phyloP scores from a whole-genome alignment of 30 jellyfish, hydroid and myxozoan genomes.

The Cassiopea xamachana region DNA sequence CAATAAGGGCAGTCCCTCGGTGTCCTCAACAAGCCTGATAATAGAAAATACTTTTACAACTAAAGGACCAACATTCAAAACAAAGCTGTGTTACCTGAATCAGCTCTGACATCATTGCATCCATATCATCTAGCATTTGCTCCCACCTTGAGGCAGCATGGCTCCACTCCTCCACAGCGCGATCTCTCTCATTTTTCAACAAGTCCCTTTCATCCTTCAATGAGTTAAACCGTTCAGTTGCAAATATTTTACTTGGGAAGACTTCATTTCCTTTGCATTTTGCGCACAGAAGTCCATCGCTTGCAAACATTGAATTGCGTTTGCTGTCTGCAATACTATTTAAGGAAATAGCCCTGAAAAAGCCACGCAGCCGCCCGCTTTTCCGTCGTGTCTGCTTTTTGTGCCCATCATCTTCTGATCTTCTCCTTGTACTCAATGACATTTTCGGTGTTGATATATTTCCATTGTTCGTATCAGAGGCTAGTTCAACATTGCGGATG shows the following conservation, averaged over 20 bases:
- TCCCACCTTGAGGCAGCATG: slow-evolving; percentile 85
- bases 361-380: slow-evolving; percentile 10
- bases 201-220: slow-evolving; percentile 56
- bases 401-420: slow-evolving; percentile 10
- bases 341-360: slow-evolving; percentile 56
- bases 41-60: no score
- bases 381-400: neutral
- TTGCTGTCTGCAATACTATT: slow-evolving; percentile 22
- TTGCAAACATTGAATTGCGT: slow-evolving; percentile 2
- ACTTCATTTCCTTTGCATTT: slow-evolving; percentile 21
- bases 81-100: slow-evolving; percentile 30
- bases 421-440: slow-evolving; percentile 5
- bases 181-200: slow-evolving; percentile 66
- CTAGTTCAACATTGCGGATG: neutral
- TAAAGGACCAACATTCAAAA: neutral
- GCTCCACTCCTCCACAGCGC: slow-evolving; percentile 93
- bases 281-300: neutral
- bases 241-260: neutral
- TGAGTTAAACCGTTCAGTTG: slow-evolving; percentile 39
- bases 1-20: no score
- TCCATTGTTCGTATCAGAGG: neutral
- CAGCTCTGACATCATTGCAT: slow-evolving; percentile 65
- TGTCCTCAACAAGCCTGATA: no score
- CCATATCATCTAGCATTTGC: slow-evolving; percentile 86
- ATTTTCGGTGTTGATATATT: slow-evolving; percentile 11